These are phyloP conservation scores for Falcunculus frontatus DNA, from an alignment of 2,113 vertebrate genomes.

Conservation along the genomic window DNA sequence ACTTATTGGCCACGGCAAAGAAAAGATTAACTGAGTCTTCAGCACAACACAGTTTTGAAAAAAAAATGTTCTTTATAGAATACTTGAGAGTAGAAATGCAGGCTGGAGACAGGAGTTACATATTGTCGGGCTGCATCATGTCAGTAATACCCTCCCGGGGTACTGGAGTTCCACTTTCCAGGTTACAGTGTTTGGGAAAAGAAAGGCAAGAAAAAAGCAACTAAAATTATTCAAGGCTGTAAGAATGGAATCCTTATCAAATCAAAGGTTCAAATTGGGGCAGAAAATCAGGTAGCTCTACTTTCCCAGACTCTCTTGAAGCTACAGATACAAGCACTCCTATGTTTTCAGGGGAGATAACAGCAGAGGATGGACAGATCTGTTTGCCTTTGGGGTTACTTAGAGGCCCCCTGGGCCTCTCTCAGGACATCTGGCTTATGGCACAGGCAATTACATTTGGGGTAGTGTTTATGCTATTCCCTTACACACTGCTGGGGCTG, in stretches of 20 bases:
- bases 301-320: neutral
- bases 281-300: neutral
- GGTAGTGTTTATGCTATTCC: neutral
- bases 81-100: neutral
- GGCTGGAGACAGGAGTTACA: neutral
- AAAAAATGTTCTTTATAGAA: neutral
- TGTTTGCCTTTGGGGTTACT: neutral
- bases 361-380: neutral
- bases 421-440: neutral
- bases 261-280: neutral
- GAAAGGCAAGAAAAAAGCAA: neutral
- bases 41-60: neutral
- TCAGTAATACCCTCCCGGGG: constrained; percentile 44
- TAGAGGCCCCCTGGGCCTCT: rapidly evolving
- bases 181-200: neutral
- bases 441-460: neutral
- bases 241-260: constrained; percentile 1
- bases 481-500: neutral
- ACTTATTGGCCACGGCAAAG: neutral
- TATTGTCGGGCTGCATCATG: constrained; percentile 21
- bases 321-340: neutral
- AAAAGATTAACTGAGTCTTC: neutral
- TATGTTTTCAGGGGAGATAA: neutral
- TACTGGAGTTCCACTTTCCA: constrained; percentile 35
- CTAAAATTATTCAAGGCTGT: neutral